Evolutionary conservation across 2,888 invertebrate genomes (phyloP).

Genomic region (Pediacus dermestoides): DNA sequence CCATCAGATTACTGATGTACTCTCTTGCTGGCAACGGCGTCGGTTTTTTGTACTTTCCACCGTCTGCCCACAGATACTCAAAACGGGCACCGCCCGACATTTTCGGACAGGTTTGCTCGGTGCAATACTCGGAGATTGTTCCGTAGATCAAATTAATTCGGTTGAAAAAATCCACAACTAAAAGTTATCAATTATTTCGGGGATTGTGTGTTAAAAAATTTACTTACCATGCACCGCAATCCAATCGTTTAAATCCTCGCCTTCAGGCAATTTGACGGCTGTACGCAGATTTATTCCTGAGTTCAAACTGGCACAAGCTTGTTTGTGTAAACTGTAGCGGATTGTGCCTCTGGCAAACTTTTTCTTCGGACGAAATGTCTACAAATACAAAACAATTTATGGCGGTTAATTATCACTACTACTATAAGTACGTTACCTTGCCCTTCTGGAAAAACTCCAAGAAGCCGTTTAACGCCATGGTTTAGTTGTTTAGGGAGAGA

Average conservation of each 20-base stretch:
- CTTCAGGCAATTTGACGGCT: constrained; percentile 77
- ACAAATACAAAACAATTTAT: constrained; percentile 31
- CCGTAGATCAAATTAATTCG: constrained; percentile 90
- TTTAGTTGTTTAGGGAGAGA: no score
- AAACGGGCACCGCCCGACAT: constrained; percentile 89
- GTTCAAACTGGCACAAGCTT: constrained; percentile 85
- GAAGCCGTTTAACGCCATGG: constrained; percentile 67
- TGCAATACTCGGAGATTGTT: constrained; percentile 82
- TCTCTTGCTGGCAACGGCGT: constrained; percentile 78
- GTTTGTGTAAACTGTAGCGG: constrained; percentile 82
- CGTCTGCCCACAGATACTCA: constrained; percentile 90
- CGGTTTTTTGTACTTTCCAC: constrained; percentile 72
- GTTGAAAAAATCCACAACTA: constrained; percentile 92
- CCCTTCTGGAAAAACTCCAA: constrained; percentile 76
- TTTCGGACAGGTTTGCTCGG: constrained; percentile 76
- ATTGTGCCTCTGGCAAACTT: constrained; percentile 83
- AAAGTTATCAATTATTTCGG: constrained; percentile 21
- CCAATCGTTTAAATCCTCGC: constrained; percentile 88
- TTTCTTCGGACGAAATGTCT: constrained; percentile 91
- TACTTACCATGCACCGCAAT: constrained; percentile 81
- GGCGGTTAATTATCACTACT: constrained; percentile 6
- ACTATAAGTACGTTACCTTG: constrained; percentile 52
- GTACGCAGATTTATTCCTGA: constrained; percentile 81
- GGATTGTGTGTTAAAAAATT: background rate
- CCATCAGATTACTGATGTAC: constrained; percentile 81